Evolutionary conservation across 2,113 vertebrate species (phyloP).

Genomic region (Hypomesus transpacificus): DNA sequence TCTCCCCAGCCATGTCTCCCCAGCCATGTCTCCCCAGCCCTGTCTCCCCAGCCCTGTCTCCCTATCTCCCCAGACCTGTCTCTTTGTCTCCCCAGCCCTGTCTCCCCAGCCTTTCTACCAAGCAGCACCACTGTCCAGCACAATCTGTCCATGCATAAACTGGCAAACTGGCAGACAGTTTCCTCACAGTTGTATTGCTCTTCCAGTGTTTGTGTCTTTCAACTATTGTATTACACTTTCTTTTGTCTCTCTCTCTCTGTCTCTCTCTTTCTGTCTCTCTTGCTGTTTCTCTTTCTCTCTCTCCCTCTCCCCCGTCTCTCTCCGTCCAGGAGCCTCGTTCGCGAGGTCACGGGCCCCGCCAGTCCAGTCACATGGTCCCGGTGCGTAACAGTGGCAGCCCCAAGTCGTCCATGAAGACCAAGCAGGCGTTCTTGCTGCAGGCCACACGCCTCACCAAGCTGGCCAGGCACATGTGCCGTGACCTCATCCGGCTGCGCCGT

Average conservation of each 20-base stretch:
- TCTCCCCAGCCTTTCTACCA: too few relatives aligned
- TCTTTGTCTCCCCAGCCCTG: too few relatives aligned
- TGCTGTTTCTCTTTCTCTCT: not conserved
- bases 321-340: constrained; percentile 78
- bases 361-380: constrained; percentile 88
- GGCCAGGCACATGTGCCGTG: constrained; percentile 97
- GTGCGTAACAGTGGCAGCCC: constrained; percentile 91
- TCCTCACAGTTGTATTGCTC: too few relatives aligned
- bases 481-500: constrained; percentile 91
- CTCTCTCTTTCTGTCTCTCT: not conserved
- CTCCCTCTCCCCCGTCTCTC: not conserved
- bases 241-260: not conserved
- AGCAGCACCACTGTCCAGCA: too few relatives aligned
- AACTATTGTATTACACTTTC: too few relatives aligned
- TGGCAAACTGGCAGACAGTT: too few relatives aligned
- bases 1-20: too few relatives aligned
- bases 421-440: constrained; percentile 94
- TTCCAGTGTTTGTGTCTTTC: too few relatives aligned
- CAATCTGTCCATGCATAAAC: too few relatives aligned
- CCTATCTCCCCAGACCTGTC: too few relatives aligned
- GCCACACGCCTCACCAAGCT: constrained; percentile 95
- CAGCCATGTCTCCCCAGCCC: too few relatives aligned
- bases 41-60: too few relatives aligned
- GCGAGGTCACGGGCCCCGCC: constrained; percentile 82
- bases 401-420: constrained; percentile 96